Evolutionary conservation across 2,113 vertebrate species (phyloP).

Genomic region (Solea solea): DNA sequence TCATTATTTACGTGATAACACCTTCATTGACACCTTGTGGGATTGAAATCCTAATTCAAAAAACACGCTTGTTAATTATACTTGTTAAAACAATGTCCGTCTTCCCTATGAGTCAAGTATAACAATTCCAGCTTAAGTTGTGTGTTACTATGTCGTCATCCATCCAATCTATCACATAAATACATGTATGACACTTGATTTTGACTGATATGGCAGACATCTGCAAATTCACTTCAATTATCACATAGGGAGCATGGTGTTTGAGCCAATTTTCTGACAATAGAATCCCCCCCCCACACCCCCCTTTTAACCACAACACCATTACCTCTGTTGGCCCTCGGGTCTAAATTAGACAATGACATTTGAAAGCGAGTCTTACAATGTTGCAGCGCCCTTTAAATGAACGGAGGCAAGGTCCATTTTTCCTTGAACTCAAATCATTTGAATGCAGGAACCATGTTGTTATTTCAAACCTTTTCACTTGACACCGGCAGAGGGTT

Average conservation of each 20-base stretch:
- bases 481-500: neutral
- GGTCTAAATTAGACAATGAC: slow-evolving; percentile 6
- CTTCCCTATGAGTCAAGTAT: neutral
- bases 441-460: neutral
- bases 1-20: neutral
- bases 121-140: neutral
- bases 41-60: slow-evolving; percentile 1
- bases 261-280: slow-evolving; percentile 1
- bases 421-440: neutral
- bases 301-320: neutral
- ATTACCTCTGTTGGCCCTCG: slow-evolving; percentile 5
- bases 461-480: neutral
- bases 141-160: neutral
- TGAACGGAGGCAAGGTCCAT: neutral
- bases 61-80: neutral
- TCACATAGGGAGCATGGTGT: neutral
- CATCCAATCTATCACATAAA: neutral
- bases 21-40: neutral
- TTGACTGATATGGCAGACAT: neutral
- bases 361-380: neutral
- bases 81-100: neutral
- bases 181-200: neutral
- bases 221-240: neutral
- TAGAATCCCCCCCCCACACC: neutral
- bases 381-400: neutral